A percentile compares a stretch with the other conserved stretches of the same genome.
These are phyloP conservation scores for Antitype chi DNA, from an alignment of 2,888 invertebrate genomes.

Conservation along the genomic window DNA sequence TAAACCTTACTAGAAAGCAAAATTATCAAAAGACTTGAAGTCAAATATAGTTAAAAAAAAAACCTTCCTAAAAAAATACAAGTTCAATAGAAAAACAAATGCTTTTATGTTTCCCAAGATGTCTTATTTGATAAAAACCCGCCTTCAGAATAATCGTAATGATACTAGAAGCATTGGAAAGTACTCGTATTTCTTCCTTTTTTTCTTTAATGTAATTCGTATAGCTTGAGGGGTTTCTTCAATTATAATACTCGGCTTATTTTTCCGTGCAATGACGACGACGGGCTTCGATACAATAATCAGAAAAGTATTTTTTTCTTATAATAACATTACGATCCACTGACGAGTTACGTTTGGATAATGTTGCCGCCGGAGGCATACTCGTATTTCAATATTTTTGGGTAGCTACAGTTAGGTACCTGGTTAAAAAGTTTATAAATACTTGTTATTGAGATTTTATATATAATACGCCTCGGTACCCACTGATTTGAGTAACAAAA, in stretches of 20 bases:
- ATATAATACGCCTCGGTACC: not conserved
- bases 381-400: slow-evolving; percentile 18
- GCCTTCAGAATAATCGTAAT: slow-evolving; percentile 34
- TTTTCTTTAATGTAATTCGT: slow-evolving; percentile 44
- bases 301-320: slow-evolving; percentile 31
- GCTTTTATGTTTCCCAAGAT: slow-evolving; percentile 10
- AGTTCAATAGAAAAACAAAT: not conserved
- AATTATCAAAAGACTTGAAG: not conserved
- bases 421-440: slow-evolving; percentile 8
- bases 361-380: slow-evolving; percentile 11
- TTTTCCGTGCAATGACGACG: slow-evolving; percentile 42
- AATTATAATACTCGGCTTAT: slow-evolving; percentile 53
- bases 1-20: not conserved
- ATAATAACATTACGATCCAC: slow-evolving; percentile 21
- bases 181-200: slow-evolving; percentile 25
- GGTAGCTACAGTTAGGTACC: not conserved
- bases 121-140: slow-evolving; percentile 36
- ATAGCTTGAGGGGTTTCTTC: slow-evolving; percentile 55
- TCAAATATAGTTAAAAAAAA: too few species aligned
- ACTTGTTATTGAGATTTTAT: not conserved
- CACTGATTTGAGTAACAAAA: not conserved
- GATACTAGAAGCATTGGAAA: slow-evolving; percentile 44
- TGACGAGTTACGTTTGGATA: slow-evolving; percentile 28
- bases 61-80: not conserved
- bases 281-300: slow-evolving; percentile 25